Percentiles rank a stretch among this genome's conserved stretches.
Conservation (phyloP, 92 coral and sea anemone genomes). For the Nematostella vectensis region DNA sequence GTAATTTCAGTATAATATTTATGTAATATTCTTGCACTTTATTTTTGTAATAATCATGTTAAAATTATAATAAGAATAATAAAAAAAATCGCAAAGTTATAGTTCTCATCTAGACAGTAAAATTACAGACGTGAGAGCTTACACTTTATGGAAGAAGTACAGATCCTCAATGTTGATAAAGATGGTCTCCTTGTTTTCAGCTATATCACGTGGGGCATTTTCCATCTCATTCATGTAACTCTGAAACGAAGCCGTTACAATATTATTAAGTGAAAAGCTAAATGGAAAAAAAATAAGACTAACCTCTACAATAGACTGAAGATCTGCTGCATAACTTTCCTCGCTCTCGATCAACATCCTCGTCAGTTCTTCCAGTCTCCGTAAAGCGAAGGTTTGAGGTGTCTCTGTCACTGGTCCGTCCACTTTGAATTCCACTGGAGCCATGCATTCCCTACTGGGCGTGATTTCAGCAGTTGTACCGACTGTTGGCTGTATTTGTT, state of each 20-base stretch:
- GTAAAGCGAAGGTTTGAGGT: conserved; percentile 34
- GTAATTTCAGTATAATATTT: too few species aligned
- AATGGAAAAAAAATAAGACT: too few species aligned
- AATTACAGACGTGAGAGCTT: too few species aligned
- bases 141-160: conserved; percentile 89
- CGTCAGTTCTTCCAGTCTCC: conserved; percentile 58
- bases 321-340: conserved; percentile 66
- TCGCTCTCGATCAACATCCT: conserved; percentile 69
- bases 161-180: conserved; percentile 83
- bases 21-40: too few species aligned
- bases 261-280: too few species aligned
- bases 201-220: conserved; percentile 53
- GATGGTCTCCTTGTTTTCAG: conserved; percentile 69
- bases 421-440: conserved; percentile 66
- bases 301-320: conserved; percentile 79
- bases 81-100: too few species aligned
- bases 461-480: conserved; percentile 47
- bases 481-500: conserved; percentile 12
- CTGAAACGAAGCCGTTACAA: conserved; percentile 38
- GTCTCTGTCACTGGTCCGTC: conserved; percentile 62
- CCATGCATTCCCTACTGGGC: conserved; percentile 47
- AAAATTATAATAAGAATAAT: too few species aligned
- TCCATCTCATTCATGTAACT: conserved; percentile 78
- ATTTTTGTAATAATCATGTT: too few species aligned
- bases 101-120: too few species aligned